Percentiles rank a stretch among this genome's conserved stretches.
Evolutionary conservation across 1,140 invertebrate genomes (phyloP).

Genomic region (Ctenoplectra terminalis): DNA sequence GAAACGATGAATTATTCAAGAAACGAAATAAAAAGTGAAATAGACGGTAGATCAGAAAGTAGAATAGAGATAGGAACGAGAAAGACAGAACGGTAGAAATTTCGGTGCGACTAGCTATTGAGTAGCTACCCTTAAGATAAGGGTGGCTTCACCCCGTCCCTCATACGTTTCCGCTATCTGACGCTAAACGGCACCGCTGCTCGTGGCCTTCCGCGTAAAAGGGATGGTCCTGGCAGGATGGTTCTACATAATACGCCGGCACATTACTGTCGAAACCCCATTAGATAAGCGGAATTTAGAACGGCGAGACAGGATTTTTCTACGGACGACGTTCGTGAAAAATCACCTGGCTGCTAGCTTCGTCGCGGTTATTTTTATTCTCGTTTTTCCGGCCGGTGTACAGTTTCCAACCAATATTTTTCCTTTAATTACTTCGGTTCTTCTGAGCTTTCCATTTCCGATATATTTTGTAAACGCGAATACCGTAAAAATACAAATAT

Average conservation of each 20-base stretch:
- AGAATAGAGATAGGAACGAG: constrained; percentile 34
- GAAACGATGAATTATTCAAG: constrained; percentile 3
- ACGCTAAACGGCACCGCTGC: constrained; percentile 74
- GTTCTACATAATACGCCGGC: constrained; percentile 79
- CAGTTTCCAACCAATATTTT: background rate
- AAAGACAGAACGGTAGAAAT: constrained; percentile 63
- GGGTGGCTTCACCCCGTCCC: constrained; percentile 75
- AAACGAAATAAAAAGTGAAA: constrained; percentile 12
- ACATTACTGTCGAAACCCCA: constrained; percentile 77
- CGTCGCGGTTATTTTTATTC: constrained; percentile 31
- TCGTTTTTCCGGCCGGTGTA: background rate
- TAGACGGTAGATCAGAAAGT: background rate
- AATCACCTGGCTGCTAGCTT: constrained; percentile 49
- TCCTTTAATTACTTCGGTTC: background rate
- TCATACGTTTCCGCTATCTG: constrained; percentile 78
- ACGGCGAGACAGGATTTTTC: constrained; percentile 74
- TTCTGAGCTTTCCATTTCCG: background rate
- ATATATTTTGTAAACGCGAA: background rate
- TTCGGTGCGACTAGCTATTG: constrained; percentile 78
- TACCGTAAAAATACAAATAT: background rate
- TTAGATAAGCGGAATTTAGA: constrained; percentile 79
- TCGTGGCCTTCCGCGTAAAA: constrained; percentile 77
- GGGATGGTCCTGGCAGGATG: constrained; percentile 73
- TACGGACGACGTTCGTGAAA: constrained; percentile 61
- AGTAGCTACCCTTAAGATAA: constrained; percentile 82